A percentile compares a stretch with the other conserved stretches of the same genome.
Evolutionary conservation across 2,888 invertebrate genomes (phyloP).

Genomic region (Homarus gammarus): DNA sequence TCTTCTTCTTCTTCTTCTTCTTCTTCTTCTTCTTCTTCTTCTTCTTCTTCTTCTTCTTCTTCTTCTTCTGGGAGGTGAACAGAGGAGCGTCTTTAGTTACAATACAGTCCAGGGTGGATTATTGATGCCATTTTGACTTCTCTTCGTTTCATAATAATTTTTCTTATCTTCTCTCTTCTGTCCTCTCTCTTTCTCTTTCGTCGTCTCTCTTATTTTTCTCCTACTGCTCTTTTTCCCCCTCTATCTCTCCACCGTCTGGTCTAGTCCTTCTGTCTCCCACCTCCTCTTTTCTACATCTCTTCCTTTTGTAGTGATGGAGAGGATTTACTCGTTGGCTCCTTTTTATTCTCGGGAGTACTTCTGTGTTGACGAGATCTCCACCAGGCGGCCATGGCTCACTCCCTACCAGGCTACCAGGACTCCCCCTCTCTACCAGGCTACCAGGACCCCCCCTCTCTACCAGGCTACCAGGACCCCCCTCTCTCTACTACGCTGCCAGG

Average conservation of each 20-base stretch:
- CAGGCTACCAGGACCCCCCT: too few species aligned
- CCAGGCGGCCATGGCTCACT: too few species aligned
- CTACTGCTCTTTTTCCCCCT: neutral
- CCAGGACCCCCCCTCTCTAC: too few species aligned
- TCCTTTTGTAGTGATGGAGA: too few species aligned
- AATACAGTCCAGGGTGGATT: neutral
- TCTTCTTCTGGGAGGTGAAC: neutral
- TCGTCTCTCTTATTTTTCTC: neutral
- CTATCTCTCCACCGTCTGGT: neutral
- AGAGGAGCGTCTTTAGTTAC: too few species aligned
- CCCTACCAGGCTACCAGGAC: too few species aligned
- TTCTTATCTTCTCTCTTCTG: neutral
- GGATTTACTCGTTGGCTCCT: too few species aligned
- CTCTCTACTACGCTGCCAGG: too few species aligned
- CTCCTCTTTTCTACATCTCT: neutral
- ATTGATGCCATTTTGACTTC: neutral
- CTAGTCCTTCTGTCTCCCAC: neutral
- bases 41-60: neutral
- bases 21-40: neutral
- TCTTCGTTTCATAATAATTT: too few species aligned
- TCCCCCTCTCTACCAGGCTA: too few species aligned
- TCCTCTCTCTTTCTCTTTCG: neutral
- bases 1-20: neutral
- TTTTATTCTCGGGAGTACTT: too few species aligned
- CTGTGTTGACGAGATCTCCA: too few species aligned